These are phyloP conservation scores for Ectobius pallidus DNA, from an alignment of 2,888 invertebrate genomes.

Conservation along the genomic window DNA sequence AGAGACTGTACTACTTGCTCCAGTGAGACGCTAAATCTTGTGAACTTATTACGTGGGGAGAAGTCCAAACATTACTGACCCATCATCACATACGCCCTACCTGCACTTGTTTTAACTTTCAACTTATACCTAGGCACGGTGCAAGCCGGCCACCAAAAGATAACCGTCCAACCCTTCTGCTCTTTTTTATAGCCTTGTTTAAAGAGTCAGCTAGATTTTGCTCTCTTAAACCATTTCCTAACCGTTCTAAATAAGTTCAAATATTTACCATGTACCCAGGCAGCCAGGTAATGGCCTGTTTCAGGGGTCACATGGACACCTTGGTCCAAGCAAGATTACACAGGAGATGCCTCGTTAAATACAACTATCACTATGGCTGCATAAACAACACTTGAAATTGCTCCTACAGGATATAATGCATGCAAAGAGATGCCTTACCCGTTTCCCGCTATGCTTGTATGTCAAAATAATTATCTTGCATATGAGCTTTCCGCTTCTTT, in stretches of 20 bases:
- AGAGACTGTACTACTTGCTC: not conserved
- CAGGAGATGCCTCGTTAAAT: not conserved
- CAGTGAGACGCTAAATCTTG: not conserved
- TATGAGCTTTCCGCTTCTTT: too few relatives aligned
- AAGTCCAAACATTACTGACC: constrained; percentile 12
- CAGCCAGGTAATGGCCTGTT: not conserved
- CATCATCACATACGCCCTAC: constrained; percentile 8
- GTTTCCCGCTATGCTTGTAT: too few relatives aligned
- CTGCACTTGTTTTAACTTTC: constrained; percentile 17
- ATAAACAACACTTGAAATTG: too few relatives aligned
- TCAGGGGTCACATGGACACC: not conserved
- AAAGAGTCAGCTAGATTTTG: constrained; percentile 26
- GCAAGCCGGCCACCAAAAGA: constrained; percentile 9
- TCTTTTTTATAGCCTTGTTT: constrained; percentile 18
- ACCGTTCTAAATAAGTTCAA: constrained; percentile 25
- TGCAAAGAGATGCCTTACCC: too few relatives aligned
- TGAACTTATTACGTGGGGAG: not conserved
- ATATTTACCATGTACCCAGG: constrained; percentile 20
- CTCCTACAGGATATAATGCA: too few relatives aligned
- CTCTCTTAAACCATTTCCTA: constrained; percentile 24
- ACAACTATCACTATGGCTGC: too few relatives aligned
- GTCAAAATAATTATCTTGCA: too few relatives aligned
- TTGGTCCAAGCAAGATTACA: not conserved
- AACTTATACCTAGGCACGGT: constrained; percentile 30
- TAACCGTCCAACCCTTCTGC: constrained; percentile 10